Percentiles rank a stretch among this genome's conserved stretches.
Conservation (phyloP, 2,888 invertebrate species). For the Harpalus rubripes region DNA sequence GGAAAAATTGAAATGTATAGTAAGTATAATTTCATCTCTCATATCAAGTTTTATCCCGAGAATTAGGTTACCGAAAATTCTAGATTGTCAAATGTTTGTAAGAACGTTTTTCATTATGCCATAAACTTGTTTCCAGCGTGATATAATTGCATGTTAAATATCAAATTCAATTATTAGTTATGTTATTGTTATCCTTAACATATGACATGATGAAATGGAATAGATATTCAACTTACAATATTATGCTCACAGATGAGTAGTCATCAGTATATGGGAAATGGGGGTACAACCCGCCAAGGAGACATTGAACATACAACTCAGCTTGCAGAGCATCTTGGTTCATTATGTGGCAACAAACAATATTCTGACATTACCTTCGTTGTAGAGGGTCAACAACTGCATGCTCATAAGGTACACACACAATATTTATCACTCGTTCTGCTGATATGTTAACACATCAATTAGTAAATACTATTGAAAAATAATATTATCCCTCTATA, state of each 20-base stretch:
- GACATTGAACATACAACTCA: constrained; percentile 85
- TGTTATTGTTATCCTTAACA: background rate
- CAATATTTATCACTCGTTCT: background rate
- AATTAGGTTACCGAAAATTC: constrained; percentile 34
- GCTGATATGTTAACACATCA: background rate
- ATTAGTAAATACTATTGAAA: background rate
- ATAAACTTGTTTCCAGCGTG: constrained; percentile 6
- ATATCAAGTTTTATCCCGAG: background rate
- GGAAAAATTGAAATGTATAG: background rate
- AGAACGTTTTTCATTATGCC: background rate
- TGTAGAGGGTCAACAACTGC: constrained; percentile 87
- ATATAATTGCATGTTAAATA: constrained; percentile 7
- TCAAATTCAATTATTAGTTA: background rate
- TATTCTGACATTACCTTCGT: constrained; percentile 94
- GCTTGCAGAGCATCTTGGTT: constrained; percentile 92
- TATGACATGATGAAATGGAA: background rate
- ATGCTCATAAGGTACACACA: constrained; percentile 82
- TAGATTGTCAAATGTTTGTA: constrained; percentile 43
- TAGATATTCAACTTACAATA: background rate
- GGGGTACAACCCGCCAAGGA: constrained; percentile 75
- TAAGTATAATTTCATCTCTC: constrained; percentile 1
- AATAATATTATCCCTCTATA: too few species aligned
- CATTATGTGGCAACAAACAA: constrained; percentile 90
- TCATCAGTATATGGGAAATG: constrained; percentile 74
- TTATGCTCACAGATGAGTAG: constrained; percentile 72